Evolutionary conservation across 2,888 invertebrate genomes (phyloP), one percentile per base, ranked within the genome.

Genomic region (Amphimallon solstitiale): DNA sequence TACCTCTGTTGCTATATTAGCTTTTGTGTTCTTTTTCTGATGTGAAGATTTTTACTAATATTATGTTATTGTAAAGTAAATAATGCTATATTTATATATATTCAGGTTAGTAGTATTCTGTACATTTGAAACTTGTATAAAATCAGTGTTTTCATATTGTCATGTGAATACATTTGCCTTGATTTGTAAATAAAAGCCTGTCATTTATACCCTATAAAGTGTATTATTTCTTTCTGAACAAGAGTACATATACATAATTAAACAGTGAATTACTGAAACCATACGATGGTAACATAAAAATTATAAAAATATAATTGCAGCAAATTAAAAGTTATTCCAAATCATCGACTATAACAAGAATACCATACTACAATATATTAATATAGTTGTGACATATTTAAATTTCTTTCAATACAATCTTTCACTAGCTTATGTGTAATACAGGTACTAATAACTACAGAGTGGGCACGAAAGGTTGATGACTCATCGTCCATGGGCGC

Each of bases 171-270:
- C 76, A 74, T 73, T 78, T 77, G 79, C 79, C 79, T 79, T 79
- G 78, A 78, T 77, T 79, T 79, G 78, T 79, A 79, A 79, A 79
- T 79, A 79, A 76, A 67, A 77, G 76, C 77, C 78, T 76, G 75
- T 77, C 77, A 76, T 76, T 78, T 78, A 73, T 77, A 77, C 73
- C 75, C 74, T 68, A 71, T 19, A 29, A 34, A 23, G 29, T 60
- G 59, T 67, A 45, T 64, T 68, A 45, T 63, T 48, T 38, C 21
- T 67, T 59, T 35, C 40, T 43, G 37, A 5, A 37, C 9, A n/a
- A 37, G 9, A 12, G 12, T 37, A 37, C 2, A n/a, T 37, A n/a
- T 37, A 37, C 9, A 37, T 37, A 9, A 1, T 37, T 37, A 37
- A n/a, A 9, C 12, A 37, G 2, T 37, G 9, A n/a, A 4, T n/a